phyloP scores from a whole-genome alignment of 2,888 invertebrate species.

The Eudemis profundana region DNA sequence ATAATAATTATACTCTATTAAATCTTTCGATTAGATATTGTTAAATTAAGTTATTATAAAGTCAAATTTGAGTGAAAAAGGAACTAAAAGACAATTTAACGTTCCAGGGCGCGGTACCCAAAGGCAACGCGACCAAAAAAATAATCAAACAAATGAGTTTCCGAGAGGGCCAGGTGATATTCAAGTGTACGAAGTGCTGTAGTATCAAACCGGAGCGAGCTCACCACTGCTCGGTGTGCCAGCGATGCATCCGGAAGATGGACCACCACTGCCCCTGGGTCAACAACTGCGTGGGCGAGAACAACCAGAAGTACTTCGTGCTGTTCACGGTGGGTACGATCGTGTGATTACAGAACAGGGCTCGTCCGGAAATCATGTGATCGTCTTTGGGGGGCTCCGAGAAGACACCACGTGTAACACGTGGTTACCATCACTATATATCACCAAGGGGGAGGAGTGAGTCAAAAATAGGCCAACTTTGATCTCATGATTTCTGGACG shows the following conservation, averaged over 20 bases:
- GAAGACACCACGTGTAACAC: too few relatives aligned
- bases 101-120: slow-evolving; percentile 95
- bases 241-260: slow-evolving; percentile 90
- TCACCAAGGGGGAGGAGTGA: too few relatives aligned
- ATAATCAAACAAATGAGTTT: slow-evolving; percentile 97
- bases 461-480: too few relatives aligned
- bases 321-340: slow-evolving; percentile 94
- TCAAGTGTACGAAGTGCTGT: slow-evolving; percentile 98
- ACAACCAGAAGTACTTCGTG: slow-evolving; percentile 99
- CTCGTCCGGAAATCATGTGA: too few relatives aligned
- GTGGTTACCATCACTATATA: too few relatives aligned
- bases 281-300: slow-evolving; percentile 99
- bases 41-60: too few relatives aligned
- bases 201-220: slow-evolving; percentile 98
- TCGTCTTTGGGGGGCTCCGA: neutral
- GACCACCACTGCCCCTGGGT: slow-evolving; percentile 95
- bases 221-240: slow-evolving; percentile 98
- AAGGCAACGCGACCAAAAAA: slow-evolving; percentile 97
- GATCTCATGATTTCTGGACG: too few relatives aligned
- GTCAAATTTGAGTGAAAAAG: too few relatives aligned
- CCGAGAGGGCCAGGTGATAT: slow-evolving; percentile 95
- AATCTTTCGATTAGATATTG: too few relatives aligned
- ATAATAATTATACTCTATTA: too few relatives aligned
- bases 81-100: neutral
- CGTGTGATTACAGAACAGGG: neutral